A percentile compares a stretch with the other conserved stretches of the same genome.
These are phyloP conservation scores for Drosophila niveifrons DNA, from an alignment of 2,888 invertebrate genomes.

Conservation along the genomic window DNA sequence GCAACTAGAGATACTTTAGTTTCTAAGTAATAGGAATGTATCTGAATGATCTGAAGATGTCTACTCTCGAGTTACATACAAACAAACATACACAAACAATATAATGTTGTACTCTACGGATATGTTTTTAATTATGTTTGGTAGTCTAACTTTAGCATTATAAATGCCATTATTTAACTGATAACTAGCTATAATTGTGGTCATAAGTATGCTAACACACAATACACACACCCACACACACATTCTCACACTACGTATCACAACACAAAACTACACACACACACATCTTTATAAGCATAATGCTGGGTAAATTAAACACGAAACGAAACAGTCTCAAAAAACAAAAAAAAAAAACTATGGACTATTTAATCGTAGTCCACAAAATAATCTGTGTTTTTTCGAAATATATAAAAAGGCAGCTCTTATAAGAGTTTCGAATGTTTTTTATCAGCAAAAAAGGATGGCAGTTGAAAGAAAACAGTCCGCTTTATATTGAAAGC, in stretches of 20 bases:
- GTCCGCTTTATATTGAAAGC: not conserved
- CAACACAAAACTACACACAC: constrained; percentile 25
- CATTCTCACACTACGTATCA: constrained; percentile 7
- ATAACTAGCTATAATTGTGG: constrained; percentile 74
- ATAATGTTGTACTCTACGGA: constrained; percentile 44
- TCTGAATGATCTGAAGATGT: constrained; percentile 52
- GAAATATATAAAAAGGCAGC: constrained; percentile 53
- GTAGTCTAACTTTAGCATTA: constrained; percentile 80
- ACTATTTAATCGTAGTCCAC: constrained; percentile 36
- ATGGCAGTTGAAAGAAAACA: too few species aligned
- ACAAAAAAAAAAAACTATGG: constrained; percentile 48
- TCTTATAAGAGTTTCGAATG: constrained; percentile 85
- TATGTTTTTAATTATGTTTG: constrained; percentile 65
- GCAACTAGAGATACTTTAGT: constrained; percentile 55
- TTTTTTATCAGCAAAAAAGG: constrained; percentile 5
- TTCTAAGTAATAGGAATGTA: constrained; percentile 68
- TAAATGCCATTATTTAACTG: constrained; percentile 82
- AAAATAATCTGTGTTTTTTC: constrained; percentile 44
- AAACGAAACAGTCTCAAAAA: constrained; percentile 55
- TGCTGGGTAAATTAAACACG: constrained; percentile 28
- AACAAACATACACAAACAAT: constrained; percentile 16
- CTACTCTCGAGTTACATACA: constrained; percentile 36
- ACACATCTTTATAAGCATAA: constrained; percentile 21
- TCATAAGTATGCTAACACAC: constrained; percentile 65
- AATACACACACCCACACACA: constrained; percentile 34